A percentile compares a stretch with the other conserved stretches of the same genome.
These are phyloP conservation scores for Mactra quadrangularis DNA, from an alignment of 1,140 invertebrate species.

Conservation along the genomic window DNA sequence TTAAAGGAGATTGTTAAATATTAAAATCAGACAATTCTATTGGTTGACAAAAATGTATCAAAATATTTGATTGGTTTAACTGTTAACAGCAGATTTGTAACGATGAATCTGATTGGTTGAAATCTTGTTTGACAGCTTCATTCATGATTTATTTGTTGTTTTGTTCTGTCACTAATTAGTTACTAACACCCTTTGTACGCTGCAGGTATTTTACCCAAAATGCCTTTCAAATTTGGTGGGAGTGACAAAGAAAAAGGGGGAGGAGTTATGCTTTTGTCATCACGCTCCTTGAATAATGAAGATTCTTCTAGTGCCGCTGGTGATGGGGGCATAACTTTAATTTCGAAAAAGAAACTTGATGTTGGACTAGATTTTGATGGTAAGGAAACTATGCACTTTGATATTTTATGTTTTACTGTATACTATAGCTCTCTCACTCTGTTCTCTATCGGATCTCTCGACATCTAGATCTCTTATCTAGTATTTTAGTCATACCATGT, in stretches of 20 bases:
- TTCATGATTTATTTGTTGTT: slow-evolving; percentile 1
- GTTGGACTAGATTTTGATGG: slow-evolving; percentile 68
- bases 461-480: no score
- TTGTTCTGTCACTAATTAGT: slow-evolving; percentile 33
- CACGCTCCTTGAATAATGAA: slow-evolving; percentile 25
- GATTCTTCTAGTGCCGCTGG: slow-evolving; percentile 23
- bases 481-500: no score
- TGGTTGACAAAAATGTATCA: no score
- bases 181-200: slow-evolving; percentile 28
- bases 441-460: no score
- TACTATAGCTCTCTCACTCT: no score
- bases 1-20: no score
- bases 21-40: no score
- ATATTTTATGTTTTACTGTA: no score
- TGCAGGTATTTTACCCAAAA: slow-evolving; percentile 54
- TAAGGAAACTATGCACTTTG: slow-evolving; percentile 53
- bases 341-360: slow-evolving; percentile 69
- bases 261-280: slow-evolving; percentile 47
- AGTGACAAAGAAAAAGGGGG: slow-evolving; percentile 56
- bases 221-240: slow-evolving; percentile 61
- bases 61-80: no score
- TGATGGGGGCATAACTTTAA: slow-evolving; percentile 69
- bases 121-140: slow-evolving; percentile 3
- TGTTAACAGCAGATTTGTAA: no score
- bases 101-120: not conserved